Conservation (phyloP, 2,113 vertebrate genomes). For the Neodon shergylaensis region DNA sequence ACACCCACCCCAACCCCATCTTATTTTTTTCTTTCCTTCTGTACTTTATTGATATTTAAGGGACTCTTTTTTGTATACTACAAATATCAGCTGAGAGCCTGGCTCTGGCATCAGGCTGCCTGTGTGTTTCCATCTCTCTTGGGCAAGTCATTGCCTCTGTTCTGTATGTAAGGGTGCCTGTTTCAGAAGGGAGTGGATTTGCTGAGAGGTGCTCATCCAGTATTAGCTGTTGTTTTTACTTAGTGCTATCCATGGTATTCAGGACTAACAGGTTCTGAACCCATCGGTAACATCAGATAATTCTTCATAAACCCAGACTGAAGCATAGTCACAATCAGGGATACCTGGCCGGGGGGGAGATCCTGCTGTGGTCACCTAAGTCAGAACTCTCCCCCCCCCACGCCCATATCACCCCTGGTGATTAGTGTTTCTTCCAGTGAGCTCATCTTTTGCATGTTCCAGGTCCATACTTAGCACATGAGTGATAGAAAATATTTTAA, state of each 20-base stretch:
- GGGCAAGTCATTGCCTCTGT: neutral
- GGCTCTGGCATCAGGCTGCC: neutral
- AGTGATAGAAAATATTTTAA: neutral
- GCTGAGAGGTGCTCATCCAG: neutral
- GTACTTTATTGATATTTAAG: neutral
- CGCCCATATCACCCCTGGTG: no score
- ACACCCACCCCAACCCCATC: neutral
- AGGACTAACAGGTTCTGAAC: neutral
- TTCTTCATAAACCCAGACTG: neutral
- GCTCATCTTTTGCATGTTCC: neutral
- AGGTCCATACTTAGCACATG: neutral
- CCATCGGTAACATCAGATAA: neutral
- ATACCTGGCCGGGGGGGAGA: neutral
- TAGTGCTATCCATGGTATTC: neutral
- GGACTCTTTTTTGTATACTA: accelerated
- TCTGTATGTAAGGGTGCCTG: neutral
- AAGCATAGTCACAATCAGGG: neutral
- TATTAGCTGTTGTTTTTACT: neutral
- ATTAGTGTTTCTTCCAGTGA: neutral
- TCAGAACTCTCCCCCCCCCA: neutral
- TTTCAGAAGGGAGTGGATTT: neutral
- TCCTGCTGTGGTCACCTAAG: neutral
- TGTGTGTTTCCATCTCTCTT: neutral
- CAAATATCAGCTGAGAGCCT: neutral
- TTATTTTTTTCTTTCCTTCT: neutral